A percentile compares a stretch with the other conserved stretches of the same genome.
Evolutionary conservation across 2,113 vertebrate species (phyloP).

Genomic region (Siphamia tubifer): DNA sequence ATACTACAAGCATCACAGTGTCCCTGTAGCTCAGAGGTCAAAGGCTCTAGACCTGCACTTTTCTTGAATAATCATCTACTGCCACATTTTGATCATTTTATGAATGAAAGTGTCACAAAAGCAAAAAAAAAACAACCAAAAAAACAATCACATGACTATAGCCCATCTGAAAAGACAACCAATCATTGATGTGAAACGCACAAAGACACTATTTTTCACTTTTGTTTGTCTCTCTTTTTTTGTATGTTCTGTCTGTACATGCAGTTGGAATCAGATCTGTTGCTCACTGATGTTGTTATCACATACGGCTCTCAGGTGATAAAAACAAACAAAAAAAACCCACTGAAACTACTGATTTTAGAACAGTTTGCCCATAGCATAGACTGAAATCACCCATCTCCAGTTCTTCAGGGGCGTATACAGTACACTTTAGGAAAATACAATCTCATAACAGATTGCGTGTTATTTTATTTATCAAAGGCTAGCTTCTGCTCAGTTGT

Average conservation of each 20-base stretch:
- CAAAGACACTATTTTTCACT: background rate
- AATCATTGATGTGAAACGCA: too few relatives aligned
- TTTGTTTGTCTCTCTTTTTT: slow-evolving; percentile 23
- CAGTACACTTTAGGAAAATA: background rate
- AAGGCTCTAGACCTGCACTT: background rate
- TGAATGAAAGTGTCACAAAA: too few relatives aligned
- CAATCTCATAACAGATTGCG: too few relatives aligned
- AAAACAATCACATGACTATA: too few relatives aligned
- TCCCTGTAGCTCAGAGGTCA: background rate
- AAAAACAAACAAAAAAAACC: too few relatives aligned
- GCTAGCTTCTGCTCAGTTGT: too few relatives aligned
- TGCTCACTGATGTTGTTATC: slow-evolving; percentile 56
- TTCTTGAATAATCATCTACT: background rate
- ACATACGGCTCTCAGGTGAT: slow-evolving; percentile 59
- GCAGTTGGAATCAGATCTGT: slow-evolving; percentile 59
- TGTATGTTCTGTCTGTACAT: slow-evolving; percentile 44
- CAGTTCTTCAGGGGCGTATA: slow-evolving; percentile 42
- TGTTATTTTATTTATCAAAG: too few relatives aligned
- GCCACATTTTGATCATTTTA: too few relatives aligned
- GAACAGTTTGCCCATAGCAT: slow-evolving; percentile 27
- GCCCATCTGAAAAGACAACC: too few relatives aligned
- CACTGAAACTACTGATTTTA: slow-evolving; percentile 38
- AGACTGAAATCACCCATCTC: slow-evolving; percentile 8
- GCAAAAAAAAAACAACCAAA: too few relatives aligned
- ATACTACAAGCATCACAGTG: background rate